Conservation (phyloP, 2,888 invertebrate genomes). For the Auanema sp. region DNA sequence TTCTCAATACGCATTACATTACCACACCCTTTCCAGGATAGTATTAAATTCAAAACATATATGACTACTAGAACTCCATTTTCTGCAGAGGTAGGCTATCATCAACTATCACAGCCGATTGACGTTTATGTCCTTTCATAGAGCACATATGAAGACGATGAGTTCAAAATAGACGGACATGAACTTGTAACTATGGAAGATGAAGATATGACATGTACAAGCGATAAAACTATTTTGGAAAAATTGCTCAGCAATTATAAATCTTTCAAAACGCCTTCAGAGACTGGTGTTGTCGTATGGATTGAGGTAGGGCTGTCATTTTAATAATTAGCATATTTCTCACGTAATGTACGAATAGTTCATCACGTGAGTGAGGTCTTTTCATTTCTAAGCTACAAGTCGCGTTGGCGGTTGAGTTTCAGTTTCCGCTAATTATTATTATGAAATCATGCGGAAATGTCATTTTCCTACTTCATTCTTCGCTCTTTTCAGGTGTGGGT, state of each 20-base stretch:
- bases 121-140: constrained; percentile 7
- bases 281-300: constrained; percentile 56
- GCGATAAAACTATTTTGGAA: constrained; percentile 56
- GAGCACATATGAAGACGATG: constrained; percentile 14
- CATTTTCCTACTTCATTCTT: neutral
- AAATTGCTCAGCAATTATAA: constrained; percentile 50
- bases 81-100: neutral
- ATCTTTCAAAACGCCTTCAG: constrained; percentile 48
- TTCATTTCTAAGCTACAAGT: no score
- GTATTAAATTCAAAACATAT: no score
- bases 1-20: neutral
- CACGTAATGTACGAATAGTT: no score
- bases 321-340: neutral
- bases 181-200: constrained; percentile 47
- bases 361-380: no score
- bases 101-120: neutral
- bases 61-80: no score
- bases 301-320: constrained; percentile 44
- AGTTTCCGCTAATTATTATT: constrained; percentile 2
- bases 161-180: constrained; percentile 2
- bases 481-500: constrained; percentile 49
- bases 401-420: neutral
- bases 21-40: neutral
- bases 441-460: neutral
- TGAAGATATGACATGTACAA: constrained; percentile 46